Evolutionary conservation across 2,888 invertebrate species (phyloP).

Genomic region (Drosophila setosimentum): DNA sequence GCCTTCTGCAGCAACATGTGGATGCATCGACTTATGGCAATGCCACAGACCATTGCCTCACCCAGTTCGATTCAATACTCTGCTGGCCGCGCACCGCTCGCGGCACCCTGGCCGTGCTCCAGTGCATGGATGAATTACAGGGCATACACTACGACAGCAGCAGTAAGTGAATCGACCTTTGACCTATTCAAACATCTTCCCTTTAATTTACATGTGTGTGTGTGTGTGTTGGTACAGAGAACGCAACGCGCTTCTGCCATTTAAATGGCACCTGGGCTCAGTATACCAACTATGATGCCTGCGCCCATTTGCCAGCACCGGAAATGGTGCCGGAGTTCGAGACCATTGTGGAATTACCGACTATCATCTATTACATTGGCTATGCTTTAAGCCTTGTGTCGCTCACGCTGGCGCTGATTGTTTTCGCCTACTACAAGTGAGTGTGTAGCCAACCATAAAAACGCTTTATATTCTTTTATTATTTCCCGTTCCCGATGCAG

Average conservation of each 20-base stretch:
- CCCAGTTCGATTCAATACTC: constrained; percentile 90
- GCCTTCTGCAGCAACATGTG: constrained; percentile 82
- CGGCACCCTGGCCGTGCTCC: constrained; percentile 89
- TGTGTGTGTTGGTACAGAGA: constrained; percentile 88
- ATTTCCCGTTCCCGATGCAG: constrained; percentile 85
- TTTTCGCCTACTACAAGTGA: constrained; percentile 96
- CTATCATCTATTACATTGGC: constrained; percentile 93
- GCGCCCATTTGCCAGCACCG: constrained; percentile 87
- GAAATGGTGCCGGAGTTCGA: constrained; percentile 86
- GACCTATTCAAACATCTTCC: constrained; percentile 6
- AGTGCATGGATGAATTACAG: constrained; percentile 92
- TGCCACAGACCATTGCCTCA: constrained; percentile 87
- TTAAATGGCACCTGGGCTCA: constrained; percentile 93
- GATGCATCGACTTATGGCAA: constrained; percentile 82
- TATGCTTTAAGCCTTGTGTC: constrained; percentile 94
- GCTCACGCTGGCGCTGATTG: constrained; percentile 92
- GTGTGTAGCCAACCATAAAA: constrained; percentile 71
- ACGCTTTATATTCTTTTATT: constrained; percentile 16
- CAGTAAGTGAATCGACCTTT: constrained; percentile 88
- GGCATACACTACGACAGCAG: constrained; percentile 92
- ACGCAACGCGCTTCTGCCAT: constrained; percentile 92
- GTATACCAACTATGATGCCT: constrained; percentile 91
- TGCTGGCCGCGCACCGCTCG: constrained; percentile 94
- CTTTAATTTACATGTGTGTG: background rate
- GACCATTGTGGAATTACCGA: constrained; percentile 88